These are phyloP conservation scores for Enteromius viviparus DNA, from an alignment of 2,797 vertebrate species.

Conservation along the genomic window DNA sequence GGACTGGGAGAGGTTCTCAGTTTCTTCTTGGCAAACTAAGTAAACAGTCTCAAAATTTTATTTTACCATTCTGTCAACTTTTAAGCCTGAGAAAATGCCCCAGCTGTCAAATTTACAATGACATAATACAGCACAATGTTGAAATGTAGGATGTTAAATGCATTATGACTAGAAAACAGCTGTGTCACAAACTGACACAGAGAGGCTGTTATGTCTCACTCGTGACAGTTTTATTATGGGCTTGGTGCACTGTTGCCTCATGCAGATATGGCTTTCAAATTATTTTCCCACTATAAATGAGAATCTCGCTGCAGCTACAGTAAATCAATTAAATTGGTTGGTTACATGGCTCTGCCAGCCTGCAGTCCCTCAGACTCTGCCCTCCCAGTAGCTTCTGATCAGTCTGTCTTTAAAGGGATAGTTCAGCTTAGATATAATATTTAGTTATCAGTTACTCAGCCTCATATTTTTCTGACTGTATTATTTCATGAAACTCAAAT, in stretches of 20 bases:
- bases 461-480: not conserved
- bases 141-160: constrained; percentile 37
- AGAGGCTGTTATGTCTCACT: constrained; percentile 29
- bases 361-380: not conserved
- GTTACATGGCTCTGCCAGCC: not conserved
- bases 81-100: constrained; percentile 31
- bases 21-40: constrained; percentile 29
- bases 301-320: constrained; percentile 11
- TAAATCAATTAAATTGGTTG: constrained; percentile 12
- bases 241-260: constrained; percentile 21
- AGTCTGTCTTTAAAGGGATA: not conserved
- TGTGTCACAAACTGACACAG: constrained; percentile 31
- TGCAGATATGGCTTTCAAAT: constrained; percentile 9
- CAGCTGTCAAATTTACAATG: constrained; percentile 28
- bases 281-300: constrained; percentile 26
- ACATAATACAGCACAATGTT: constrained; percentile 27
- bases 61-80: constrained; percentile 11
- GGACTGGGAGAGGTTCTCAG: constrained; percentile 24
- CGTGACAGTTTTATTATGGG: constrained; percentile 37
- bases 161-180: constrained; percentile 36
- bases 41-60: not conserved
- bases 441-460: not conserved
- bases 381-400: not conserved
- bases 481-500: not conserved
- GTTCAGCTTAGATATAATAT: not conserved